phyloP scores from a whole-genome alignment of 2,113 vertebrate genomes.

The Mesitornis unicolor region DNA sequence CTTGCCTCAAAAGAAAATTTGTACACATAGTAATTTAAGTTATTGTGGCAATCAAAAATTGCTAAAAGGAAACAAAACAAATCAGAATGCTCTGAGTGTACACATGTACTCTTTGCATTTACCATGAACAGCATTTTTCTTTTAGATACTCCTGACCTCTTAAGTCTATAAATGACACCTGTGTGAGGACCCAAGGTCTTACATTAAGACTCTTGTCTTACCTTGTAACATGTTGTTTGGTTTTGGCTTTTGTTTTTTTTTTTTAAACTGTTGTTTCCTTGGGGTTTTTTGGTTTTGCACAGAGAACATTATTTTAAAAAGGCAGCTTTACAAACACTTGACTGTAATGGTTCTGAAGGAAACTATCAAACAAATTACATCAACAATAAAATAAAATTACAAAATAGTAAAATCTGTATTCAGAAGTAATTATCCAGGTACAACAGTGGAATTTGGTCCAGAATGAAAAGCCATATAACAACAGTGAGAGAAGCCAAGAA shows the following conservation, averaged over 20 bases:
- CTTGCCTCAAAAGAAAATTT: not conserved
- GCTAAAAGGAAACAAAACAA: not conserved
- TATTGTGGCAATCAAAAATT: not conserved
- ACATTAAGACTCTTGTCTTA: not conserved
- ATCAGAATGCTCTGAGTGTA: not conserved
- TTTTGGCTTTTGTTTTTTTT: no score
- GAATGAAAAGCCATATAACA: not conserved
- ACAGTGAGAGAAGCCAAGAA: not conserved
- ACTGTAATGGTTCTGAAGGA: not conserved
- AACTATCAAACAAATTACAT: not conserved
- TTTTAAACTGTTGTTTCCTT: not conserved
- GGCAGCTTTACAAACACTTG: not conserved
- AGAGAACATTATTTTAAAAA: not conserved
- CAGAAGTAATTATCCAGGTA: not conserved
- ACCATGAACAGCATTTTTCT: not conserved
- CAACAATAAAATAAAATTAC: not conserved
- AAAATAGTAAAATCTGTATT: not conserved
- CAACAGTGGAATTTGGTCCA: not conserved
- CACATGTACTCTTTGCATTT: not conserved
- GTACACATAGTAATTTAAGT: not conserved
- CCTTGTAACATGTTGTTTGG: not conserved
- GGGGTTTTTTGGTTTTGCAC: not conserved
- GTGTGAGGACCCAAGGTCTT: not conserved
- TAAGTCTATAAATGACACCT: not conserved
- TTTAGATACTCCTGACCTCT: not conserved